Conservation (phyloP, 2,888 invertebrate species). For the Nomada flava region DNA sequence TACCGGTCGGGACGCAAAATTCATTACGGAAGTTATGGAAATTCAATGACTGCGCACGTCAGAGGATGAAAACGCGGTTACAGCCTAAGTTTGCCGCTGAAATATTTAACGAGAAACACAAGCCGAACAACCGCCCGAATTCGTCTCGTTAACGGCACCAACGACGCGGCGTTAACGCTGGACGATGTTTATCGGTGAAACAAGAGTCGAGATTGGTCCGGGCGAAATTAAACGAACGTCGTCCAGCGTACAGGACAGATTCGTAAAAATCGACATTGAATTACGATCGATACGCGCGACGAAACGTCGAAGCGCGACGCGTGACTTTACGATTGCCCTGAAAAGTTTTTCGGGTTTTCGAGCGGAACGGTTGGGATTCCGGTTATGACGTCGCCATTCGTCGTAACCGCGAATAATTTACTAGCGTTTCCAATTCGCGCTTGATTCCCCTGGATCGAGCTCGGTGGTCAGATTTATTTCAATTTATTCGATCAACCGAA, state of each 20-base stretch:
- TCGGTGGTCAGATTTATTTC: conserved; percentile 38
- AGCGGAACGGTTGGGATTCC: conserved; percentile 2
- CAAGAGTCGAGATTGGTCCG: neutral
- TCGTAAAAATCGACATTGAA: conserved; percentile 23
- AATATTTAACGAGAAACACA: conserved; percentile 24
- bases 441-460: neutral
- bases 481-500: conserved; percentile 30
- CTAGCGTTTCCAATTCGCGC: conserved; percentile 18
- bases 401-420: conserved; percentile 36
- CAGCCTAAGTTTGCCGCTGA: conserved; percentile 18
- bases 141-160: conserved; percentile 28
- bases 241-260: neutral
- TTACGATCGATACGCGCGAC: conserved; percentile 24
- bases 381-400: conserved; percentile 22
- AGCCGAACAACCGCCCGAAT: conserved; percentile 23
- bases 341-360: conserved; percentile 2
- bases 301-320: neutral
- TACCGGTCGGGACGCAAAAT: conserved; percentile 30
- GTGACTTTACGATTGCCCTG: conserved; percentile 29
- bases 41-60: conserved; percentile 11
- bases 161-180: conserved; percentile 17
- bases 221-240: conserved; percentile 22
- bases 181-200: conserved; percentile 13
- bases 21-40: conserved; percentile 45
- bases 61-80: neutral